Evolutionary conservation across 2,888 invertebrate species (phyloP).

Genomic region (Zelleria hepariella): DNA sequence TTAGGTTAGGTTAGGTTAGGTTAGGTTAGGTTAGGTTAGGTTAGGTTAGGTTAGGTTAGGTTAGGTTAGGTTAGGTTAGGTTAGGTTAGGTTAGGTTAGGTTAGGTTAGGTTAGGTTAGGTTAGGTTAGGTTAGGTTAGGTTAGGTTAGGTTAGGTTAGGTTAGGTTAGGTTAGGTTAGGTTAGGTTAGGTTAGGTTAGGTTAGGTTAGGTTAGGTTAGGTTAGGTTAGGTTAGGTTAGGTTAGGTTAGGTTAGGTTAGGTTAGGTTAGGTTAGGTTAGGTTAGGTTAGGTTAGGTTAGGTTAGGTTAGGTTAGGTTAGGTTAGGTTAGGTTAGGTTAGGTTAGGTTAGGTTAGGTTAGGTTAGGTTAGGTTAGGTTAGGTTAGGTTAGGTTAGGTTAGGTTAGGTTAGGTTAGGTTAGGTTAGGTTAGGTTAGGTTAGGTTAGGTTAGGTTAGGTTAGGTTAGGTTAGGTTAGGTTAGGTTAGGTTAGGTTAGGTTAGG

Average conservation of each 20-base stretch:
- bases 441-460: conserved; percentile 5
- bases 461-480: conserved; percentile 5
- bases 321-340: conserved; percentile 5
- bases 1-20: too few species aligned
- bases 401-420: conserved; percentile 5
- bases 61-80: too few species aligned
- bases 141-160: conserved; percentile 12
- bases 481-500: conserved; percentile 5
- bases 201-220: conserved; percentile 11
- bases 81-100: too few species aligned
- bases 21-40: too few species aligned
- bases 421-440: conserved; percentile 5
- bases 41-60: too few species aligned
- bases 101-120: too few species aligned
- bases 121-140: conserved; percentile 8
- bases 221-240: conserved; percentile 8
- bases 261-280: conserved; percentile 7
- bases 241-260: conserved; percentile 8
- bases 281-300: conserved; percentile 7
- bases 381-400: conserved; percentile 5
- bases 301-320: conserved; percentile 6
- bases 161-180: conserved; percentile 9
- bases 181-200: conserved; percentile 12
- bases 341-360: conserved; percentile 4
- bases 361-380: conserved; percentile 4